Percentiles rank a stretch among this genome's conserved stretches.
Conservation (phyloP, 2,888 invertebrate species). For the Lasioglossum figueresi region DNA sequence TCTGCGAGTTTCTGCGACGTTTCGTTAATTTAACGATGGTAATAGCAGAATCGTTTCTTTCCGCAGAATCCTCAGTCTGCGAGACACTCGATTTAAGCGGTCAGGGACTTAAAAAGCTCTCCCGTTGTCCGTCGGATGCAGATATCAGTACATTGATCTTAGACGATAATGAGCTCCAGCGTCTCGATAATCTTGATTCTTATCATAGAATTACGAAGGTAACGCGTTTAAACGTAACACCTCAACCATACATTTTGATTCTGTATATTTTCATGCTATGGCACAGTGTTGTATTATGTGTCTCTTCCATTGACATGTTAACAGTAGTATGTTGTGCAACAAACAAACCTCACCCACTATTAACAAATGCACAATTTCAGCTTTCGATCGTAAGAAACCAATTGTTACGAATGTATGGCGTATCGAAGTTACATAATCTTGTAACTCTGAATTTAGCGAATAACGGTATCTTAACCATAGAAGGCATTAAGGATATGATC, state of each 20-base stretch:
- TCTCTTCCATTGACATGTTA: slow-evolving; percentile 5
- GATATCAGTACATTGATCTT: slow-evolving; percentile 90
- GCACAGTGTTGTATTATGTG: background rate
- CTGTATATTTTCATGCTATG: background rate
- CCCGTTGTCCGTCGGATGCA: slow-evolving; percentile 89
- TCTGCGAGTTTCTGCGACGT: background rate
- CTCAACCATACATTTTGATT: background rate
- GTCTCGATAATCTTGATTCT: slow-evolving; percentile 94
- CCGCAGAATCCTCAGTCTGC: slow-evolving; percentile 73
- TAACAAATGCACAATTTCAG: slow-evolving; percentile 84
- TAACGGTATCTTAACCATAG: slow-evolving; percentile 95
- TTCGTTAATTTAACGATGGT: slow-evolving; percentile 10
- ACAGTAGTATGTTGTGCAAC: background rate
- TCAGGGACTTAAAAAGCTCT: slow-evolving; percentile 92
- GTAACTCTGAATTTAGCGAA: slow-evolving; percentile 93
- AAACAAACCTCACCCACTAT: background rate
- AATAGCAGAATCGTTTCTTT: slow-evolving; percentile 20
- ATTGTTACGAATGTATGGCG: slow-evolving; percentile 94
- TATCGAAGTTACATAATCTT: slow-evolving; percentile 91
- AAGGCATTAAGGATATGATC: slow-evolving; percentile 93
- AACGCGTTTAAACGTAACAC: slow-evolving; percentile 5
- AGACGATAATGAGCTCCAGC: slow-evolving; percentile 94
- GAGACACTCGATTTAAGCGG: slow-evolving; percentile 91
- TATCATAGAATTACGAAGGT: slow-evolving; percentile 92
- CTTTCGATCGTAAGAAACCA: slow-evolving; percentile 94